phyloP scores from a whole-genome alignment of 2,888 invertebrate genomes.

The Melangyna quadrimaculata region DNA sequence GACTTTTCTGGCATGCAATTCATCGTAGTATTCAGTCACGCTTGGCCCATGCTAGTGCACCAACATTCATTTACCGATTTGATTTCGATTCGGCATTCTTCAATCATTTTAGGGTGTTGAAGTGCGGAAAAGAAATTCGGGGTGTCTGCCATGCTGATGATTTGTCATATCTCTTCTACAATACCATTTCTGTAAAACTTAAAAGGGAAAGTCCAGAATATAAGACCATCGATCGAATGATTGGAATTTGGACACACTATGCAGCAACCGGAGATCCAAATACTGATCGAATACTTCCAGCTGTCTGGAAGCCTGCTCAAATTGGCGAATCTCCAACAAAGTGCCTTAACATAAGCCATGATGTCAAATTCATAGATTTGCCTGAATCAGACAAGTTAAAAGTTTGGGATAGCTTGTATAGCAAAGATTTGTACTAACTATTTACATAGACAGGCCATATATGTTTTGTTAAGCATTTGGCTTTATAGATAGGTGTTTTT shows the following conservation, averaged over 20 bases:
- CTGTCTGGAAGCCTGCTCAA: constrained; percentile 76
- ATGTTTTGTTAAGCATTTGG: not conserved
- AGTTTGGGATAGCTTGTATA: constrained; percentile 77
- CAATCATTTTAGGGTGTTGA: constrained; percentile 76
- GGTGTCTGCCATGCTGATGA: constrained; percentile 80
- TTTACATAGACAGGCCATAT: not conserved
- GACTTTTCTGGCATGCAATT: constrained; percentile 75
- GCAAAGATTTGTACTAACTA: constrained; percentile 25
- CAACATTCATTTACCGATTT: constrained; percentile 79
- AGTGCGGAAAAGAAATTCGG: constrained; percentile 77
- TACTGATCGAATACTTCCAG: constrained; percentile 75
- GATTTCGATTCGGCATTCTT: constrained; percentile 79
- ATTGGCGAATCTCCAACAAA: constrained; percentile 75
- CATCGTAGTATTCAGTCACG: constrained; percentile 77
- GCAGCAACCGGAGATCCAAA: constrained; percentile 78
- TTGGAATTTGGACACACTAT: constrained; percentile 78
- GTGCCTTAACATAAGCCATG: constrained; percentile 78
- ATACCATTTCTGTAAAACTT: constrained; percentile 74
- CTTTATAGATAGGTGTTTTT: not conserved
- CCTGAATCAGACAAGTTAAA: constrained; percentile 77
- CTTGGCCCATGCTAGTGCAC: constrained; percentile 75
- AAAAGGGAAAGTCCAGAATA: constrained; percentile 77
- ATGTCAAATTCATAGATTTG: constrained; percentile 76
- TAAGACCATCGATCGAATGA: constrained; percentile 77
- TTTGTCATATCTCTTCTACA: constrained; percentile 77